These are phyloP conservation scores for Drosophila hawaiiensis DNA, from an alignment of 2,888 invertebrate genomes.

Conservation along the genomic window DNA sequence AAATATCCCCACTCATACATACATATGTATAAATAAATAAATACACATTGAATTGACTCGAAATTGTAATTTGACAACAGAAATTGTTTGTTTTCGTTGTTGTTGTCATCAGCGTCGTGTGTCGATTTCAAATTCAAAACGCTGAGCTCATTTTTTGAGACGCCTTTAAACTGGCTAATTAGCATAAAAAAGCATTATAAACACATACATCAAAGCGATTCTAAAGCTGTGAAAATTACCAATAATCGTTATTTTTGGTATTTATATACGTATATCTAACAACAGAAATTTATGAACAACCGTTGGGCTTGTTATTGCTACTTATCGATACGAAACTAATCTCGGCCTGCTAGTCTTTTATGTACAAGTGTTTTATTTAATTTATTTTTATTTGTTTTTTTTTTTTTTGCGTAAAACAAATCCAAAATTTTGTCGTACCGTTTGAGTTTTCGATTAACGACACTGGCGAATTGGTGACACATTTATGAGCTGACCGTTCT, in stretches of 20 bases:
- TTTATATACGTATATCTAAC: constrained; percentile 16
- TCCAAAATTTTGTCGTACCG: constrained; percentile 11
- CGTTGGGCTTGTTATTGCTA: background rate
- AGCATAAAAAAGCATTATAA: constrained; percentile 73
- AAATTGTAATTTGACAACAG: constrained; percentile 59
- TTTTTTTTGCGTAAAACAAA: constrained; percentile 10
- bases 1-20: constrained; percentile 17
- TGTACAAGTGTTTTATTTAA: constrained; percentile 10
- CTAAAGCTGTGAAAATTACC: constrained; percentile 56
- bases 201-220: constrained; percentile 54
- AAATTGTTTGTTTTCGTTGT: constrained; percentile 26
- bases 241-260: constrained; percentile 43
- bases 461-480: constrained; percentile 66
- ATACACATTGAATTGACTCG: constrained; percentile 37
- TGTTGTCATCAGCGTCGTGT: constrained; percentile 28
- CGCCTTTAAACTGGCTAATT: constrained; percentile 64
- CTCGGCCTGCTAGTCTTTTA: constrained; percentile 9
- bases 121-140: constrained; percentile 67
- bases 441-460: constrained; percentile 46
- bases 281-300: constrained; percentile 19
- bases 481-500: constrained; percentile 61
- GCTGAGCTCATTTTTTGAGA: constrained; percentile 78
- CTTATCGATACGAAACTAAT: constrained; percentile 25
- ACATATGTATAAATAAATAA: constrained; percentile 46
- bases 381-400: background rate